Conservation (phyloP, 2,888 invertebrate genomes). For the Dryadula phaetusa region DNA sequence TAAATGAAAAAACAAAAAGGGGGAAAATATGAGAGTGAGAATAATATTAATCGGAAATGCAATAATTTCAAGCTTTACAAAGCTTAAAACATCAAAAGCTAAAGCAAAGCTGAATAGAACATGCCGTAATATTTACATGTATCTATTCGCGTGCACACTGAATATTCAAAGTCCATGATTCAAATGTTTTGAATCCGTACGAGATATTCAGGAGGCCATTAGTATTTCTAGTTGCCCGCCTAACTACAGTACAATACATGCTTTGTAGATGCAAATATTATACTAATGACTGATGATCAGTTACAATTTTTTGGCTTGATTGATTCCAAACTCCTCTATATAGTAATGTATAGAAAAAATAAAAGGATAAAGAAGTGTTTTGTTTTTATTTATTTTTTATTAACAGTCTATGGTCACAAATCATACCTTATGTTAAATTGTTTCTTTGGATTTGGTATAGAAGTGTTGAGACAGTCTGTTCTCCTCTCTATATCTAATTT, state of each 20-base stretch:
- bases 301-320: background rate
- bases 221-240: constrained; percentile 4
- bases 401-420: no score
- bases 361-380: no score
- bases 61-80: background rate
- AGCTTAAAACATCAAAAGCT: background rate
- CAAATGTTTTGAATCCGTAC: constrained; percentile 29
- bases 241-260: background rate
- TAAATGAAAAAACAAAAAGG: no score
- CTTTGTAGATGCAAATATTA: background rate
- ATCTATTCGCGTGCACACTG: background rate
- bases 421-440: no score
- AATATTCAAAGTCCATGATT: constrained; percentile 10
- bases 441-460: no score
- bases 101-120: background rate
- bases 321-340: no score
- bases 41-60: no score
- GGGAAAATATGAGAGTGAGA: no score
- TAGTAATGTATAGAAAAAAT: no score
- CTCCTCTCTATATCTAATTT: no score
- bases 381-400: no score
- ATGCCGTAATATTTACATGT: background rate
- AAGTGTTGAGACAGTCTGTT: no score
- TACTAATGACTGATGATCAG: background rate
- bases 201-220: constrained; percentile 20